Percentiles rank a stretch among this genome's conserved stretches.
These are phyloP conservation scores for Drosophila simulans DNA, from an alignment of 1,140 invertebrate genomes.

Conservation along the genomic window DNA sequence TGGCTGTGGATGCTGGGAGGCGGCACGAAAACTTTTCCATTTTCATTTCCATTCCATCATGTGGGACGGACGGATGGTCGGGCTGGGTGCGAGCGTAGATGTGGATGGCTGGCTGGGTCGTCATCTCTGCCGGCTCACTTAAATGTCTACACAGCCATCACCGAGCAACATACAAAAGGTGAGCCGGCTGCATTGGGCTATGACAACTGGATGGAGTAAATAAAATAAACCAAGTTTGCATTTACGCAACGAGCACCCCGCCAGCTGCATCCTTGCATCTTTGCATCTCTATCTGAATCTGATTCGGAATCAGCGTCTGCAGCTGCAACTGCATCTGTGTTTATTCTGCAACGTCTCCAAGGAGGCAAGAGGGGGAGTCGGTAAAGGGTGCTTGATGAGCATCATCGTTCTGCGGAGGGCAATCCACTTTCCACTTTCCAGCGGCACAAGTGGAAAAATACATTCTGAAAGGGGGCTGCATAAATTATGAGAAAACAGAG, in stretches of 20 bases:
- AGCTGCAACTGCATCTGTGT: constrained; percentile 21
- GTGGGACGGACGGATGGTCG: constrained; percentile 11
- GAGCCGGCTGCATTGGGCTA: constrained; percentile 41
- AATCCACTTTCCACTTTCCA: constrained; percentile 16
- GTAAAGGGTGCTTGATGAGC: constrained; percentile 32
- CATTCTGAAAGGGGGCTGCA: constrained; percentile 15
- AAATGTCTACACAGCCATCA: constrained; percentile 52
- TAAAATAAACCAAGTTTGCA: constrained; percentile 64
- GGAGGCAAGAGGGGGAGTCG: neutral
- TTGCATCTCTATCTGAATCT: neutral
- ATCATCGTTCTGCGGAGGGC: constrained; percentile 26
- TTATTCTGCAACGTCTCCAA: constrained; percentile 27
- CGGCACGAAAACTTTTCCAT: constrained; percentile 54
- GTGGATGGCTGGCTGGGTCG: constrained; percentile 4
- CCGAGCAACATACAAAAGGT: constrained; percentile 58
- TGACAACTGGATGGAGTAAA: constrained; percentile 53
- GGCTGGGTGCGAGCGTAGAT: neutral
- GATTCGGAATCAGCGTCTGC: constrained; percentile 2
- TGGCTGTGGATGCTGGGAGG: constrained; percentile 9
- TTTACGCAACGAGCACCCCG: constrained; percentile 41
- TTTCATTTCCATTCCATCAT: constrained; percentile 74
- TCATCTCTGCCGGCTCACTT: constrained; percentile 37
- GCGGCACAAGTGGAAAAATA: constrained; percentile 28
- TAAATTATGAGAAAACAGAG: constrained; percentile 43
- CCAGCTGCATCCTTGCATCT: constrained; percentile 5